Percentiles rank a stretch among this genome's conserved stretches.
Conservation (phyloP, 2,888 invertebrate species). For the Scaptomyza caliginosa region DNA sequence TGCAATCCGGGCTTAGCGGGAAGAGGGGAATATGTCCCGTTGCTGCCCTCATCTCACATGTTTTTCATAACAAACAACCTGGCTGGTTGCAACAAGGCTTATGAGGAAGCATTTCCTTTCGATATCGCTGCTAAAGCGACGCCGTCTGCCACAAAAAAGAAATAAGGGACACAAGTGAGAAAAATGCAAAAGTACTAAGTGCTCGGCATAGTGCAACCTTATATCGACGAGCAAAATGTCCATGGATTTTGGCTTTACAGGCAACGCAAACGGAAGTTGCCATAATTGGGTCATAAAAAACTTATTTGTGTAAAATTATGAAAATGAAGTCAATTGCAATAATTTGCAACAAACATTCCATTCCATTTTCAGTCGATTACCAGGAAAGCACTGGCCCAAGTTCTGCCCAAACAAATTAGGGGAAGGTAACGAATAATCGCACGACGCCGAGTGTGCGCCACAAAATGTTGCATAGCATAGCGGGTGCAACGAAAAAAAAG, state of each 20-base stretch:
- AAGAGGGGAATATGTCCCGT: conserved; percentile 1
- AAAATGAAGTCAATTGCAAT: conserved; percentile 78
- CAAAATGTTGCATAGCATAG: conserved; percentile 1
- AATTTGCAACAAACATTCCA: conserved; percentile 57
- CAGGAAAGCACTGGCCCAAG: conserved; percentile 43
- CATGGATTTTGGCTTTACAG: conserved; percentile 28
- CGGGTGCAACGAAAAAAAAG: conserved; percentile 1
- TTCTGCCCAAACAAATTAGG: conserved; percentile 24
- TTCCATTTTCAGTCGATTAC: conserved; percentile 52
- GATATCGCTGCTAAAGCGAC: conserved; percentile 4
- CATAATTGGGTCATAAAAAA: conserved; percentile 78
- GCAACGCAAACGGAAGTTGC: conserved; percentile 32
- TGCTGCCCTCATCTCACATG: conserved; percentile 47
- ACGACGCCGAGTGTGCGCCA: conserved; percentile 18
- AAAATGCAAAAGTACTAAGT: conserved; percentile 57
- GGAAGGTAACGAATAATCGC: conserved; percentile 7
- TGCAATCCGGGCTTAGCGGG: neutral
- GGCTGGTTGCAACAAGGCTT: conserved; percentile 4
- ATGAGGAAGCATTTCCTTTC: conserved; percentile 19
- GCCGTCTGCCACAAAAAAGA: conserved; percentile 56
- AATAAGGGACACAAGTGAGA: conserved; percentile 59
- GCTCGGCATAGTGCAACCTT: conserved; percentile 14
- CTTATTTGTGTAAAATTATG: conserved; percentile 76
- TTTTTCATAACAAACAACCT: conserved; percentile 55
- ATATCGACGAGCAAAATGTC: conserved; percentile 30